These are phyloP conservation scores for Physeter macrocephalus DNA, from an alignment of 2,113 vertebrate species.

Conservation along the genomic window DNA sequence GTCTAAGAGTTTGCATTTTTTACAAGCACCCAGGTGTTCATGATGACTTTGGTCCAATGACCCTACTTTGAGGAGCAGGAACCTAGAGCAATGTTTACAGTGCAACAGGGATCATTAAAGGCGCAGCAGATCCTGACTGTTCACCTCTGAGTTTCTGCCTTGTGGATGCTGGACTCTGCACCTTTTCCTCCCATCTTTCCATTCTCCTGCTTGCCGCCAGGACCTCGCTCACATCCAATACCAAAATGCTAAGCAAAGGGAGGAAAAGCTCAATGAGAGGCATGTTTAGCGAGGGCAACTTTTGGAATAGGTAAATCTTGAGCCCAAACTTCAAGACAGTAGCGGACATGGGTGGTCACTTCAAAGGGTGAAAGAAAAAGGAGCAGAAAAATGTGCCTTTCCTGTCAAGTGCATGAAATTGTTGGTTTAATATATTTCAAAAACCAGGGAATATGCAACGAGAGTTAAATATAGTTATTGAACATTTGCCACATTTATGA, in stretches of 20 bases:
- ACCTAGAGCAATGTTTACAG: not conserved
- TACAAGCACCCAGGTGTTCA: not conserved
- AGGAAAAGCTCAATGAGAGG: not conserved
- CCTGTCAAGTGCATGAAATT: not conserved
- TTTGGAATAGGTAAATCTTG: not conserved
- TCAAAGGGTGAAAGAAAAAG: not conserved
- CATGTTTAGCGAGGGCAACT: not conserved
- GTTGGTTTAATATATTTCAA: conserved; percentile 52
- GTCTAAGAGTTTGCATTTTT: not conserved
- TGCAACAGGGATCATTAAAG: not conserved
- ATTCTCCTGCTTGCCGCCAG: not conserved
- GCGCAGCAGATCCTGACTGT: no score
- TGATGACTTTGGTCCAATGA: not conserved
- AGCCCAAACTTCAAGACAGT: not conserved
- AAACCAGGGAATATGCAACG: conserved; percentile 51
- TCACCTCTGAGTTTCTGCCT: not conserved
- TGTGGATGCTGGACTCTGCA: not conserved
- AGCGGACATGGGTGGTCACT: no score
- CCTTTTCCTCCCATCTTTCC: not conserved
- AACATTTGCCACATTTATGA: conserved; percentile 75
- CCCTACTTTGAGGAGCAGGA: not conserved
- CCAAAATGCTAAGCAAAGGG: not conserved
- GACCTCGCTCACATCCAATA: not conserved
- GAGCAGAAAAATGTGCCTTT: not conserved
- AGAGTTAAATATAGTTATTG: conserved; percentile 75